Evolutionary conservation across 2,113 vertebrate genomes (phyloP).

Genomic region (Glareola pratincola): DNA sequence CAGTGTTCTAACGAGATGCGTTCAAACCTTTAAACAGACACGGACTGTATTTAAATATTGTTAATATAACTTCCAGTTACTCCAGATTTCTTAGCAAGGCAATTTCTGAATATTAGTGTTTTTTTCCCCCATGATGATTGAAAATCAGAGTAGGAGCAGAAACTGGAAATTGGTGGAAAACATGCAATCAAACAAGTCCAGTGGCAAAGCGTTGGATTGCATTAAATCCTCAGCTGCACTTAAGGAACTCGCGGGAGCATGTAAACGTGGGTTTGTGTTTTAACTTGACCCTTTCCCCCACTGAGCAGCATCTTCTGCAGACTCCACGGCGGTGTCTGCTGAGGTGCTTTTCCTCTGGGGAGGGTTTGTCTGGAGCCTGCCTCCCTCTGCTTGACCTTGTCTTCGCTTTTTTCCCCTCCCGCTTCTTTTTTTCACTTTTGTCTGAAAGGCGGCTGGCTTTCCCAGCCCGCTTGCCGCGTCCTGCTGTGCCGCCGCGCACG

Average conservation of each 20-base stretch:
- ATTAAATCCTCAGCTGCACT: background rate
- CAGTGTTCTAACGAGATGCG: constrained; percentile 11
- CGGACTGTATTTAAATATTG: constrained; percentile 24
- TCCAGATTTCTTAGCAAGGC: constrained; percentile 8
- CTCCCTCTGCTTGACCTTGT: background rate
- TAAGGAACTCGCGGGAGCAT: background rate
- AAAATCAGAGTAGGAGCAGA: background rate
- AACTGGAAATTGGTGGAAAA: background rate
- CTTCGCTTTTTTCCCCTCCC: background rate
- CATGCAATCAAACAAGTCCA: background rate
- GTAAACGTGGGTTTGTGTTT: background rate
- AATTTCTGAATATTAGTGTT: background rate
- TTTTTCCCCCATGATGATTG: background rate
- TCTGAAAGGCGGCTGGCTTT: background rate
- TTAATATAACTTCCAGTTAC: constrained; percentile 9
- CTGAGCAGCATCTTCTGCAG: background rate
- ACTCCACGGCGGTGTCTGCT: background rate
- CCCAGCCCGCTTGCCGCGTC: background rate
- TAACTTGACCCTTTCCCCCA: background rate
- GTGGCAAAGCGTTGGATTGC: background rate
- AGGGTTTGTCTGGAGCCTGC: background rate
- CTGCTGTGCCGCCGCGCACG: background rate
- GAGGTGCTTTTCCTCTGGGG: background rate
- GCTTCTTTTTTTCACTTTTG: background rate
- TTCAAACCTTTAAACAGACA: constrained; percentile 49